Conservation (phyloP, 2,113 vertebrate species). For the Bubo scandiacus region DNA sequence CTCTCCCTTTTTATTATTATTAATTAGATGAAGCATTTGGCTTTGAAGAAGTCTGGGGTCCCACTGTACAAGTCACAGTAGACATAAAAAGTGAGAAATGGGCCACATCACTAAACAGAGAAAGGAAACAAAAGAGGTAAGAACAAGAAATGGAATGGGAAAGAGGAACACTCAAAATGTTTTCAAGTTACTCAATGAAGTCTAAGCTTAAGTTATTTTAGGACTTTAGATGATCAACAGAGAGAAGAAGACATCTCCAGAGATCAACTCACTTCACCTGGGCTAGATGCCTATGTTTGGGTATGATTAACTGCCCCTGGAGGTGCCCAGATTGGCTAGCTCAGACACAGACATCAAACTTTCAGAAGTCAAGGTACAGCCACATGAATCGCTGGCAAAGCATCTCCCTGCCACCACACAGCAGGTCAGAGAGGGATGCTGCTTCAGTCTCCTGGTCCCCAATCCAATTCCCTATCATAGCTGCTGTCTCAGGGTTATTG, state of each 20-base stretch:
- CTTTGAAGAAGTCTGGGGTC: background rate
- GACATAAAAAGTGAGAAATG: background rate
- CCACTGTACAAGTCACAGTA: background rate
- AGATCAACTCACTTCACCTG: background rate
- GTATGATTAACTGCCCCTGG: accelerated
- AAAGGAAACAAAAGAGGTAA: background rate
- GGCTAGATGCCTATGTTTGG: background rate
- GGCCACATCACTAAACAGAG: background rate
- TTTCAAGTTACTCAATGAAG: background rate
- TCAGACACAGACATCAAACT: background rate
- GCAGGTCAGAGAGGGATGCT: background rate
- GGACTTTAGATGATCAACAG: background rate
- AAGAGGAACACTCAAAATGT: background rate
- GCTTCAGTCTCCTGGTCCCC: background rate
- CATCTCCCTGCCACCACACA: background rate
- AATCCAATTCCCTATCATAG: background rate
- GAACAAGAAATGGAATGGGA: background rate
- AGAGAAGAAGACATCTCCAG: background rate
- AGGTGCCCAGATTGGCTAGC: background rate
- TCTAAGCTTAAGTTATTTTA: background rate
- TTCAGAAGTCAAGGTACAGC: background rate
- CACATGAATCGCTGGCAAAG: accelerated
- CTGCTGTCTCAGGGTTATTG: background rate
- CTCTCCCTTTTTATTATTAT: background rate
- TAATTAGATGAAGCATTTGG: background rate